Percentiles rank a stretch among this genome's conserved stretches.
phyloP scores from a whole-genome alignment of 2,888 invertebrate genomes.

The Hypselothyrea guttata region DNA sequence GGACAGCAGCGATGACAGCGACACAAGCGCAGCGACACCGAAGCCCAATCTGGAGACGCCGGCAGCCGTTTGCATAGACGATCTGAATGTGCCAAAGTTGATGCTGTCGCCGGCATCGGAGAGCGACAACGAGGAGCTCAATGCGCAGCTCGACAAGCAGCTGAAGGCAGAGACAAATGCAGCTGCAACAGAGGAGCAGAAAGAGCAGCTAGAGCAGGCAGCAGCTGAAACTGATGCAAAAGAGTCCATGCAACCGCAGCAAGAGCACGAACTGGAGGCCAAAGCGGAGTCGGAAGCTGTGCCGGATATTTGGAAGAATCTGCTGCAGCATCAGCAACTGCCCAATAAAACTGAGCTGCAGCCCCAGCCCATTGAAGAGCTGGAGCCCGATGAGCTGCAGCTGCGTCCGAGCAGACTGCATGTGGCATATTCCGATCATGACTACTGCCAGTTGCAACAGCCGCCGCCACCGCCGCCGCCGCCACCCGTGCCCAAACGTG shows the following conservation, averaged over 20 bases:
- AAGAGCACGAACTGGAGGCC: constrained; percentile 26
- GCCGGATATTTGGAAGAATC: constrained; percentile 79
- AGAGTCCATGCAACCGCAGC: constrained; percentile 1
- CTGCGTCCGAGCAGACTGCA: constrained; percentile 82
- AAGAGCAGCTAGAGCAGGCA: constrained; percentile 6
- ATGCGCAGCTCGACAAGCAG: constrained; percentile 6
- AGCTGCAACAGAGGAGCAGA: too few relatives aligned
- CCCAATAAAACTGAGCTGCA: constrained; percentile 14
- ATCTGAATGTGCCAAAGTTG: constrained; percentile 75
- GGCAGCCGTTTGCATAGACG: too few relatives aligned
- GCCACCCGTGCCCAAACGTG: too few relatives aligned
- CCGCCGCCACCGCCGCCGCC: constrained; percentile 45
- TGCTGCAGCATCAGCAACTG: constrained; percentile 67
- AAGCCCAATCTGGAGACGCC: too few relatives aligned
- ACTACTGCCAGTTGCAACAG: constrained; percentile 86
- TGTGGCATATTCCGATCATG: constrained; percentile 88
- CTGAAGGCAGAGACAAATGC: neutral
- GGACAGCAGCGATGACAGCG: constrained; percentile 89
- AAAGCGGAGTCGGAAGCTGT: constrained; percentile 48
- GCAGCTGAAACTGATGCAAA: neutral
- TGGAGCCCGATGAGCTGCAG: constrained; percentile 36
- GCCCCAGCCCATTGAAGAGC: constrained; percentile 24
- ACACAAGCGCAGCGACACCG: constrained; percentile 52
- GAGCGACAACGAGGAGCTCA: constrained; percentile 56
- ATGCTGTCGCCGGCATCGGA: constrained; percentile 80